Base-by-base conservation (phyloP, 2,888 invertebrate species). In the Erebia palarica region DNA sequence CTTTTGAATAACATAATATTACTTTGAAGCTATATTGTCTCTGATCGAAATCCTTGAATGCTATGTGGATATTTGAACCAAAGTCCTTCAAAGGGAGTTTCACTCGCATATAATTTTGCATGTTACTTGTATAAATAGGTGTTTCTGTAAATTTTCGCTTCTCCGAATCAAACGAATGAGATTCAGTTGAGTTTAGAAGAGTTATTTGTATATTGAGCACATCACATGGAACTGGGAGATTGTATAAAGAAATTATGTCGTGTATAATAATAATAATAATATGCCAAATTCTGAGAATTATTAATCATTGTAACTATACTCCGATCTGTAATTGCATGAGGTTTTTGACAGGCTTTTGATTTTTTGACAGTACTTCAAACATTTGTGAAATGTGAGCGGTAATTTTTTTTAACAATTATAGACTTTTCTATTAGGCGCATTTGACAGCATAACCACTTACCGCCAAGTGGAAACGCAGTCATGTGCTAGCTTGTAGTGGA, bases 151-250 rank as follows among this genome's bases (percentile, higher is more conserved):
- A 58, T 57, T 57, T 36, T 69, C 21, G 66, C 53, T 47, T 58
- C 14, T 18, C 58, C 66, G 53, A 57, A 65, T 36, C 55, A 42
- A 65, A 65, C 13, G 18, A 14, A n/a, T 27, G 64, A 64, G 57
- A 65, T 64, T 63, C 36, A 14, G n/a, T 36, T 61, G 42, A 60
- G 16, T 68, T 68, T 53, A 18, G 51, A 53, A 55, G 55, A 27
- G 21, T 61, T 68, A 70, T 77, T 76, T 79, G 78, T 78, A 75
- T 78, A 77, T 77, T 75, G 75, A 73, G 77, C 78, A 74, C 78
- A 78, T 78, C 77, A 78, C 78, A 75, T 65, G 66, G 76, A 75
- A 75, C 76, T 75, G 73, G 63, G 68, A 72, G 71, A 73, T 72
- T 74, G 55, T 73, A 71, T 73, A 71, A 63, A 67, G 71, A 73